Evolutionary conservation across 2,888 invertebrate species (phyloP).

Genomic region (Phrixothrix hirtus): DNA sequence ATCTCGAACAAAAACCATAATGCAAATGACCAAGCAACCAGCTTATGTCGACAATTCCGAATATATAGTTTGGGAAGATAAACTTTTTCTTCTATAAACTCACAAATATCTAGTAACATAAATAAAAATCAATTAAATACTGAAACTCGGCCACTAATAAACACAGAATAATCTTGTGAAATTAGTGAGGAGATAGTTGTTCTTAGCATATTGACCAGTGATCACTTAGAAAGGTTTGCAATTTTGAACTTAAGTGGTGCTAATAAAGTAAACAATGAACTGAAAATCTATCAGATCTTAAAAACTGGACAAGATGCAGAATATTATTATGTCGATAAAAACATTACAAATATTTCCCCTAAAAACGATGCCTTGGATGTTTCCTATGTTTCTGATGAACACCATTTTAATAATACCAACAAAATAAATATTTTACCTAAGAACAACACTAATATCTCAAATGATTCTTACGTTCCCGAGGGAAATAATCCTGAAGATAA

Average conservation of each 20-base stretch:
- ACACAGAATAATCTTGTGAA: not conserved
- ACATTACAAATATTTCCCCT: not conserved
- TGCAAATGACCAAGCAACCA: not conserved
- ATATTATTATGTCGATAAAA: not conserved
- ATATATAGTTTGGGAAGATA: not conserved
- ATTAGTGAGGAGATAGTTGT: not conserved
- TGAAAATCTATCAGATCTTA: not conserved
- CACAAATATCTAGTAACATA: not conserved
- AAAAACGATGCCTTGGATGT: not conserved
- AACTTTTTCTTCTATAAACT: not conserved
- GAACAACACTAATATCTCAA: too few species aligned
- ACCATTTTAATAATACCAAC: too few species aligned
- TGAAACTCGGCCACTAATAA: not conserved
- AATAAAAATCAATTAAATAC: not conserved
- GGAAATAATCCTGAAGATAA: too few species aligned
- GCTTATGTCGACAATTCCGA: not conserved
- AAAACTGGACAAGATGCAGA: not conserved
- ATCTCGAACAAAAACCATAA: not conserved
- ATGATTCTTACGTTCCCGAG: too few species aligned
- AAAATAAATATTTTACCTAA: too few species aligned
- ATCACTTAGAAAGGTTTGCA: not conserved
- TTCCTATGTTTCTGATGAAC: not conserved
- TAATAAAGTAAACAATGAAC: not conserved
- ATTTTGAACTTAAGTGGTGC: not conserved
- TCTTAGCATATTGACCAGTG: not conserved